These are phyloP conservation scores for Herpetotheres cachinnans DNA, from an alignment of 2,113 vertebrate genomes.

Conservation along the genomic window DNA sequence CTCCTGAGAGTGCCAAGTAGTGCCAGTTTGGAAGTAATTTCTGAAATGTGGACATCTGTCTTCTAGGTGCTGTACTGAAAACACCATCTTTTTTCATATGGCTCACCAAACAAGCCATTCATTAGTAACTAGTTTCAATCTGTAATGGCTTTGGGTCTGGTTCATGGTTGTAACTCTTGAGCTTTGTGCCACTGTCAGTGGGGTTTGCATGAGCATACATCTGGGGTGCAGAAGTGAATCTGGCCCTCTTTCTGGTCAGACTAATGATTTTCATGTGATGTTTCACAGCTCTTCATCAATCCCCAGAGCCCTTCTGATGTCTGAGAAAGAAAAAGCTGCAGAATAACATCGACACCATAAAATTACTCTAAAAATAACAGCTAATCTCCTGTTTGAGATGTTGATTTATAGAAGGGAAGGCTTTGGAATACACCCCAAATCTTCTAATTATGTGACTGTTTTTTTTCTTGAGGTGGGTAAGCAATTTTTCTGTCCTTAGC, in stretches of 20 bases:
- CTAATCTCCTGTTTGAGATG: neutral
- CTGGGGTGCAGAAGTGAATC: neutral
- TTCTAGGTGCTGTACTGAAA: slow-evolving; percentile 50
- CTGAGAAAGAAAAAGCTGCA: neutral
- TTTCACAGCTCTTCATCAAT: neutral
- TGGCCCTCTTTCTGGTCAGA: neutral
- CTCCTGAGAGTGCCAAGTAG: neutral
- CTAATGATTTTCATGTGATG: neutral
- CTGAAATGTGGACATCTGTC: slow-evolving; percentile 60
- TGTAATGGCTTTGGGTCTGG: neutral
- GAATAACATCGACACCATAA: neutral
- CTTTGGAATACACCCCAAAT: neutral
- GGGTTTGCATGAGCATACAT: neutral
- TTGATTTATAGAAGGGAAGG: slow-evolving; percentile 5
- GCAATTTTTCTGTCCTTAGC: neutral
- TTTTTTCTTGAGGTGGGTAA: neutral
- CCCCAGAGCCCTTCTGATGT: neutral
- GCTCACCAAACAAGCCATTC: slow-evolving; percentile 50
- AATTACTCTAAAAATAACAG: slow-evolving; percentile 1
- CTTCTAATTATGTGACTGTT: neutral
- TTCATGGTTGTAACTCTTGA: neutral
- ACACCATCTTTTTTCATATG: slow-evolving; percentile 49
- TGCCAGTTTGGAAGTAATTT: slow-evolving; percentile 45
- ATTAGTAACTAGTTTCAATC: slow-evolving; percentile 15
- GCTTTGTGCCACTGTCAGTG: neutral